Base-by-base conservation (phyloP, 2,888 invertebrate genomes). In the Sthenelais limicola region DNA sequence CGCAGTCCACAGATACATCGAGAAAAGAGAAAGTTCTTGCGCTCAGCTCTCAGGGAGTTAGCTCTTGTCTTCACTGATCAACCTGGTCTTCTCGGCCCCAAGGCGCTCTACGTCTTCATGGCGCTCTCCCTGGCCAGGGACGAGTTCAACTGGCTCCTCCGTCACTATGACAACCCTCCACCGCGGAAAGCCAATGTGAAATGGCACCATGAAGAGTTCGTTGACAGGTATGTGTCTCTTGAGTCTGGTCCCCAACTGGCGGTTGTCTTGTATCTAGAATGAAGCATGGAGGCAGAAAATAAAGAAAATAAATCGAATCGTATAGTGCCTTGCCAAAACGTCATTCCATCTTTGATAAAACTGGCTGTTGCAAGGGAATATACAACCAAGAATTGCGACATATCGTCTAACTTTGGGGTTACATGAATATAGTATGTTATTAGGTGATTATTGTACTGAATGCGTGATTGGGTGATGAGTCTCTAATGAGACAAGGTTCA, bases 111-210 rank as follows among this genome's bases (percentile, higher is more conserved):
- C 83, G 95, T 99, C 78, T 95, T 99, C 85, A 97, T 98, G 91
- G 98, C 95, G 0, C 90, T 99, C 12, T 96, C 96, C 77, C 94
- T 96, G 88, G 94, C 98, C 0, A 91, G 98, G 81, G 99, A 99
- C 90, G 99, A 99, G 90, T 94, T 99, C 28, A 91, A 86, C 70
- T 99, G 99, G 99, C 90, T 99, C 58, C 87, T 99, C 54, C 91
- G 99, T 69, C 99, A 99, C 87, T 94, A 95, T 86, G 97, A 97
- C 82, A 97, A 98, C 89, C 97, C 96, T 47, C 97, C 96, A 48
- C 90, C 91, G 72, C 84, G 81, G 73, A 76, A 84, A 75, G 83
- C 84, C 71, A 86, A 84, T 69, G 80, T 84, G 26, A 85, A 82
- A 73, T 79, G 84, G 62, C 81, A 84, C 56, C 82, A 81, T 48